Base-by-base conservation (phyloP, 2,113 vertebrate species). In the Sylvia atricapilla region DNA sequence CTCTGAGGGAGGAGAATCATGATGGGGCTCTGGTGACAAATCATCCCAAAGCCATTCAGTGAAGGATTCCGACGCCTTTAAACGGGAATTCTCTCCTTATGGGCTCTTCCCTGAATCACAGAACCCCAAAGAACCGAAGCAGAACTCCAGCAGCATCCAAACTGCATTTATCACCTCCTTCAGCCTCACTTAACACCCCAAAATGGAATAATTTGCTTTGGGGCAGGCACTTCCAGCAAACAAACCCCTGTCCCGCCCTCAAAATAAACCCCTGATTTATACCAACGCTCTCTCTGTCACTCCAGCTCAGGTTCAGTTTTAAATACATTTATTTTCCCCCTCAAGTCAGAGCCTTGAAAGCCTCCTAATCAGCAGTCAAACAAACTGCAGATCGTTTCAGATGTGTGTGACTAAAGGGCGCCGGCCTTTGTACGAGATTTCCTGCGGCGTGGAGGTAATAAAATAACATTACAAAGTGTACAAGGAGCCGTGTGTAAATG, bases 171-270 rank as follows among this genome's bases (percentile, higher is more conserved):
- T 18, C 86, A 50, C 43, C 80, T 78, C 59, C 63, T 72, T 66
- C 23, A 44, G n/a, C 6, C 46, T 28, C 1, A 6, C 2, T 8
- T 15, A 44, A 30, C 56, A 39, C 6, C 30, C 30, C 17, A 50
- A 73, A 0, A 6, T 2, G 1, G 4, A 44, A 46, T 1, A 9
- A 19, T 37, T 49, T 9, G 15, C n/a, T 49, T 20, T 3, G 47
- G 52, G 66, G 53, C 39, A 39, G 49, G 43, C 16, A 23, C 12
- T 20, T 37, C 0, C 0, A 52, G 53, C 44, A 2, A 20, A 7
- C 0, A 2, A 20, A 5, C 35, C 18, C 63, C 21, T 15, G 13
- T 53, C 31, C n/a, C 18, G 1, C 69, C 69, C 50, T n/a, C 46
- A 5, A 24, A 75, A 81, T 0, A 6, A 52, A 83, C 7, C 58